phyloP scores from a whole-genome alignment of 2,113 vertebrate species.

The human (Homo sapiens) region DNA sequence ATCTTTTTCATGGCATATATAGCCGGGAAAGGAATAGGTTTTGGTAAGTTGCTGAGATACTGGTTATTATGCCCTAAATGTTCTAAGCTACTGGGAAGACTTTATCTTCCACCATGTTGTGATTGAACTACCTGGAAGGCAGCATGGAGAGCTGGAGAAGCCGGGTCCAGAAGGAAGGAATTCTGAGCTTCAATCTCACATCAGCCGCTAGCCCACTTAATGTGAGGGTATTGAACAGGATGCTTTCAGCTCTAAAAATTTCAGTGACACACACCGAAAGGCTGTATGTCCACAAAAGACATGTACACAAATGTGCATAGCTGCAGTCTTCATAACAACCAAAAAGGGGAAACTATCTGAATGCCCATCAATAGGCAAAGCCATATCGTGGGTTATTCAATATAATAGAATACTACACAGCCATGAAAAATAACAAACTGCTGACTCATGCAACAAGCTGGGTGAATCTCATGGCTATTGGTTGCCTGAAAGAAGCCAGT shows the following conservation, averaged over 20 bases:
- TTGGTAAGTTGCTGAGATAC: background rate
- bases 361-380: background rate
- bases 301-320: background rate
- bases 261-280: too few species aligned
- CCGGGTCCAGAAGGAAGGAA: background rate
- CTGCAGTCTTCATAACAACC: background rate
- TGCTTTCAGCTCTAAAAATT: background rate
- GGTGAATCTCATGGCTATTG: background rate
- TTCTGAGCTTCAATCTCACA: background rate
- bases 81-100: background rate
- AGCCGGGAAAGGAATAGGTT: background rate
- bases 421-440: background rate
- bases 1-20: background rate
- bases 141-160: background rate
- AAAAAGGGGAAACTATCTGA: background rate
- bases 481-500: background rate
- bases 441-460: rapidly evolving
- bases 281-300: background rate
- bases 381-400: background rate
- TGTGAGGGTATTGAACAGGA: background rate
- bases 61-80: too few species aligned
- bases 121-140: background rate
- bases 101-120: rapidly evolving
- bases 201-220: background rate
- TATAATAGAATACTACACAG: background rate